phyloP scores from a whole-genome alignment of 2,888 invertebrate genomes.

The Polydrusus cervinus region DNA sequence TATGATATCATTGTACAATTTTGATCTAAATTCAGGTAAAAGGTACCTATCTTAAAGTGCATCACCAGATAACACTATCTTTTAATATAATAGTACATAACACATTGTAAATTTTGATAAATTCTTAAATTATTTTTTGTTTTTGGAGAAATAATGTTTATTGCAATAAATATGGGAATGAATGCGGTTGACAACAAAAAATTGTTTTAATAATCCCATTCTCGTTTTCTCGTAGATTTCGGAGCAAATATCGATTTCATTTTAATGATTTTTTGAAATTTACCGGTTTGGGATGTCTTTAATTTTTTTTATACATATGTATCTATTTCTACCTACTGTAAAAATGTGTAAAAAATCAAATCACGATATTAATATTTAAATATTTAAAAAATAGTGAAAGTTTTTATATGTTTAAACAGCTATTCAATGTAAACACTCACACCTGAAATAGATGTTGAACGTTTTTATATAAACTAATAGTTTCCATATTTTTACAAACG shows the following conservation, averaged over 20 bases:
- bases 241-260: no score
- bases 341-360: neutral
- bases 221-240: no score
- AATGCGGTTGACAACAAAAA: no score
- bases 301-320: no score
- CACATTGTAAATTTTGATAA: constrained; percentile 1
- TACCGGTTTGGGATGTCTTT: no score
- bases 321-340: no score
- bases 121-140: neutral
- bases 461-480: neutral
- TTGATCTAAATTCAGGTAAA: constrained; percentile 22
- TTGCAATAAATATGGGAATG: no score
- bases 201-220: no score
- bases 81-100: constrained; percentile 6
- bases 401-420: constrained; percentile 1
- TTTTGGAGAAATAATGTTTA: no score
- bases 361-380: neutral
- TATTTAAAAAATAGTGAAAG: constrained; percentile 11
- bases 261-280: no score
- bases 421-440: neutral
- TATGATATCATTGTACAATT: constrained; percentile 8
- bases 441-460: neutral
- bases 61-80: constrained; percentile 14
- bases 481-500: neutral
- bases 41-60: constrained; percentile 14